Percentiles rank a stretch among this genome's conserved stretches.
These are phyloP conservation scores for Micoletzkya japonica DNA, from an alignment of 2,888 invertebrate species.

Conservation along the genomic window DNA sequence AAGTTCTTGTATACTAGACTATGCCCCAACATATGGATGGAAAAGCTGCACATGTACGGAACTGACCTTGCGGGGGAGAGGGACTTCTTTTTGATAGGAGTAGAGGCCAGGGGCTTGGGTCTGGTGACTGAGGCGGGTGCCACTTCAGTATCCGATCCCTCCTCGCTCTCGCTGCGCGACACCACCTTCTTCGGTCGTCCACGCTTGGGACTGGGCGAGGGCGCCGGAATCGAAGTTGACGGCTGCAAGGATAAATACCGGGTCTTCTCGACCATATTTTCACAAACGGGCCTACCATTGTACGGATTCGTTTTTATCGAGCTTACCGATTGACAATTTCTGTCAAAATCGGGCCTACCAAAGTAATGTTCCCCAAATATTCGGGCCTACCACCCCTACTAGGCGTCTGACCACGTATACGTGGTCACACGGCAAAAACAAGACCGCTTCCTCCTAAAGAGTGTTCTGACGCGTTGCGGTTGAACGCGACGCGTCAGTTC, in stretches of 20 bases:
- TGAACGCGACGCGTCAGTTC: too few species aligned
- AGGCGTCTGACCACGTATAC: neutral
- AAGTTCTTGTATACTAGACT: too few species aligned
- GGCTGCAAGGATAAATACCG: neutral
- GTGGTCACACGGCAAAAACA: too few species aligned
- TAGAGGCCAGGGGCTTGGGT: conserved; percentile 6
- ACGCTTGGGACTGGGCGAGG: neutral
- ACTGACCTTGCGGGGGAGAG: neutral
- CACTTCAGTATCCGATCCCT: conserved; percentile 17
- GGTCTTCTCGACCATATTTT: neutral
- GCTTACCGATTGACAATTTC: too few species aligned
- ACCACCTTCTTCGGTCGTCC: neutral
- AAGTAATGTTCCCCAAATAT: too few species aligned
- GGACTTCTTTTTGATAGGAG: conserved; percentile 15
- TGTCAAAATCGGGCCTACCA: too few species aligned
- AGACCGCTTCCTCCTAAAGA: too few species aligned
- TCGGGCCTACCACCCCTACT: too few species aligned
- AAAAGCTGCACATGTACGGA: neutral
- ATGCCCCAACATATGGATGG: too few species aligned
- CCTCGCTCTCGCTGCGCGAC: conserved; percentile 3
- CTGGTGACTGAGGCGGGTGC: neutral
- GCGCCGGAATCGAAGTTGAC: neutral
- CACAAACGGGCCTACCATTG: too few species aligned
- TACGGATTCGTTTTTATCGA: too few species aligned
- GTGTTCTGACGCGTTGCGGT: too few species aligned